Evolutionary conservation across 2,797 vertebrate genomes (phyloP), one percentile per base, ranked within the genome.

Genomic region (Aplochiton taeniatus): DNA sequence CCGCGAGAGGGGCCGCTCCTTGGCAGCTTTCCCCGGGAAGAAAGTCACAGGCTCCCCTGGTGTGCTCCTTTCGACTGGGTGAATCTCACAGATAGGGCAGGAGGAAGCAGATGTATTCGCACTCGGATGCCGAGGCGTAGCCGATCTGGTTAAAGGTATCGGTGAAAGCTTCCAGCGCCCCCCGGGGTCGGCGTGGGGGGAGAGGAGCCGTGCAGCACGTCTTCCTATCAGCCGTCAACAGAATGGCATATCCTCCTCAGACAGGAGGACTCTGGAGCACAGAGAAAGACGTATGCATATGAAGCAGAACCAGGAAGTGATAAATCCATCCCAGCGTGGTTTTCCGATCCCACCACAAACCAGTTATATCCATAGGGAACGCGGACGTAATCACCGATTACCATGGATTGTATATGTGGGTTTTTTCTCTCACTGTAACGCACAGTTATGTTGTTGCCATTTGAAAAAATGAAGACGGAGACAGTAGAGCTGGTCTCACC

Each of bases 111-210:
- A 55, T 48, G 41, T 65, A 57, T 78, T 71, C 47, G 58, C 31
- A 63, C 60, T 41, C 46, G 20, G 47, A 61, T 61, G 52, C 48
- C 55, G 61, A 18, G 55, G 65, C 18, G 0, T 57, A 58, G 16
- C 62, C 60, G 70, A 82, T 79, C 64, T 50, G 54, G 66, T 72
- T 75, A 63, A 71, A 75, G 54, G 62, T 52, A 54, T 64, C 8
- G 67, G 66, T 45, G 19, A 20, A n/a, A 58, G 17, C 50, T 59
- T 18, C 20, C 31, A 4, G 31, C 20, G 12, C 19, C 51, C 46
- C 16, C 43, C 44, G 55, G 61, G 54, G n/a, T 44, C 55, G 12
- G 63, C 55, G 67, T 52, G 16, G 0, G 16, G 17, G 6, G 19
- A n/a, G 17, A 65, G 42, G 44, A 7, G 41, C 45, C 11, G 14